Percentiles rank a stretch among this genome's conserved stretches.
phyloP scores from a whole-genome alignment of 2,888 invertebrate genomes.

The Xanthia icteritia region DNA sequence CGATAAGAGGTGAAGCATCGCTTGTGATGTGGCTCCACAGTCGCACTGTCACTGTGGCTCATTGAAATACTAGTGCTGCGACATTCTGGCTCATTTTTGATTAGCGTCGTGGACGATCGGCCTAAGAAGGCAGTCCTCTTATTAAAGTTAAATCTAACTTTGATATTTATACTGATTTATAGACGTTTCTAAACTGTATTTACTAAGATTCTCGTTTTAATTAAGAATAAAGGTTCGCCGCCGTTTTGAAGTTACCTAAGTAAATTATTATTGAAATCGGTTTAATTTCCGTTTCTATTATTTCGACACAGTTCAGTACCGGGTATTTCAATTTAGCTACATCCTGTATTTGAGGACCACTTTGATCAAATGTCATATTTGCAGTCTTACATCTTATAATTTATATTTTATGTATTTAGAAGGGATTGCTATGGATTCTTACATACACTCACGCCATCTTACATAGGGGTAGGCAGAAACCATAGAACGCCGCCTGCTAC shows the following conservation, averaged over 20 bases:
- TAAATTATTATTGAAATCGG: conserved; percentile 43
- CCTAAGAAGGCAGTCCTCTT: neutral
- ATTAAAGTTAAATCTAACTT: conserved; percentile 1
- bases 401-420: neutral
- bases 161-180: conserved; percentile 25
- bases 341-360: conserved; percentile 37
- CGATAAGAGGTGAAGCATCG: neutral
- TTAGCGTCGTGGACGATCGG: neutral
- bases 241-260: conserved; percentile 19
- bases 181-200: conserved; percentile 3
- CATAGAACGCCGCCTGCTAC: too few species aligned
- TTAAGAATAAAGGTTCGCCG: conserved; percentile 38
- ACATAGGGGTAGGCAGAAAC: too few species aligned
- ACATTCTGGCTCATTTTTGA: neutral
- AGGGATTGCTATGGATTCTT: neutral
- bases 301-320: conserved; percentile 25
- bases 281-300: conserved; percentile 57
- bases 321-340: conserved; percentile 25
- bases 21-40: too few species aligned
- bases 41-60: neutral
- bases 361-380: conserved; percentile 37
- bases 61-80: neutral
- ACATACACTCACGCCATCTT: neutral
- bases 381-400: conserved; percentile 19
- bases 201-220: conserved; percentile 10